These are phyloP conservation scores for Camelus bactrianus DNA, from an alignment of 2,113 vertebrate species.

Conservation along the genomic window DNA sequence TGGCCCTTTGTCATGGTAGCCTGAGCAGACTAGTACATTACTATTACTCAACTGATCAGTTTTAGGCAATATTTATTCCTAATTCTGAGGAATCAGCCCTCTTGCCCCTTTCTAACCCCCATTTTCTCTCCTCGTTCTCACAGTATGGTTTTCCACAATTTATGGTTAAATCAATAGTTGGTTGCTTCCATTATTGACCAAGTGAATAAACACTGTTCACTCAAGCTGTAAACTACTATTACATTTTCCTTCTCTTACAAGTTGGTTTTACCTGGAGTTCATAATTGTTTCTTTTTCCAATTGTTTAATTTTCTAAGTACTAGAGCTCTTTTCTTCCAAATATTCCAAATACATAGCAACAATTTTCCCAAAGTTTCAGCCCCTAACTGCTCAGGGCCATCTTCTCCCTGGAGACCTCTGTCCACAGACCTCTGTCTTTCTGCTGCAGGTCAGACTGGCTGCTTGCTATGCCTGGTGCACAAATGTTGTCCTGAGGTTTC, in stretches of 20 bases:
- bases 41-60: background rate
- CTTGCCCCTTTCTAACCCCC: background rate
- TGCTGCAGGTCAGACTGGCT: background rate
- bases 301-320: conserved; percentile 41
- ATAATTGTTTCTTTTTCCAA: background rate
- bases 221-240: conserved; percentile 43
- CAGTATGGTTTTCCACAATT: conserved; percentile 35
- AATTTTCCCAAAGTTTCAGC: background rate
- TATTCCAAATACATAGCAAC: conserved; percentile 1
- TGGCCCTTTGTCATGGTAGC: background rate
- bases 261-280: conserved; percentile 50
- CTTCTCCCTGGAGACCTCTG: background rate
- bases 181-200: conserved; percentile 56
- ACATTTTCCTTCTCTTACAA: conserved; percentile 42
- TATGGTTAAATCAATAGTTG: conserved; percentile 64
- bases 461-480: background rate
- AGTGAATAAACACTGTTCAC: conserved; percentile 50
- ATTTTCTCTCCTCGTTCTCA: background rate
- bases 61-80: conserved; percentile 22
- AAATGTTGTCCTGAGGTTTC: background rate
- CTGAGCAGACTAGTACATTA: background rate
- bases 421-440: background rate
- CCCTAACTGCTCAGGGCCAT: background rate
- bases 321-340: conserved; percentile 14
- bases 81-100: conserved; percentile 50